These are phyloP conservation scores for Panthera tigris DNA, from an alignment of 2,113 vertebrate species.

Conservation along the genomic window DNA sequence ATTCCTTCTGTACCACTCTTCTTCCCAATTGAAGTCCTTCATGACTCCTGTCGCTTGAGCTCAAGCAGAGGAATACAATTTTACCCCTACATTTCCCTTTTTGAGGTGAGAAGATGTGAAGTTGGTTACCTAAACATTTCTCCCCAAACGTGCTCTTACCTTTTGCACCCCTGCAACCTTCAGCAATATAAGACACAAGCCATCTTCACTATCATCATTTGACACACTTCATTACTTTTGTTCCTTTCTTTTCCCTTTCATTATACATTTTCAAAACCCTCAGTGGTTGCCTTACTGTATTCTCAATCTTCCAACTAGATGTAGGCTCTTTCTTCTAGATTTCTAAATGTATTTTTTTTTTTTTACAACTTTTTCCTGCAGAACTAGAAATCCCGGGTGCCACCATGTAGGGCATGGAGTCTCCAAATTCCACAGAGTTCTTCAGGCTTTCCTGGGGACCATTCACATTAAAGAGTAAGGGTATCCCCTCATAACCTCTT, in stretches of 20 bases:
- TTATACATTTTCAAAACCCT: not conserved
- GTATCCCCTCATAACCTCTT: not conserved
- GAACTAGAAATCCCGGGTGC: not conserved
- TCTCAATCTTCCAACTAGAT: not conserved
- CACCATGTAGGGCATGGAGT: rapidly evolving
- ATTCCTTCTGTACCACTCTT: not conserved
- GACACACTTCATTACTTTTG: not conserved
- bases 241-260: conserved; percentile 21
- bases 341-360: not conserved
- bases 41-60: not conserved
- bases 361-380: not conserved
- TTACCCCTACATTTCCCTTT: not conserved
- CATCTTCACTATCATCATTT: not conserved
- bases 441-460: not conserved
- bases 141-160: not conserved
- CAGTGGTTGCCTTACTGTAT: not conserved
- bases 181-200: not conserved
- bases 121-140: not conserved
- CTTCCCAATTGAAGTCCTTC: not conserved
- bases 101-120: not conserved
- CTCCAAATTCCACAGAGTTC: not conserved
- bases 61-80: not conserved
- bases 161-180: not conserved
- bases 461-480: not conserved
- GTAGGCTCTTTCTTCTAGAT: not conserved